phyloP scores from a whole-genome alignment of 2,113 vertebrate species.

The Cyprichromis sp. region DNA sequence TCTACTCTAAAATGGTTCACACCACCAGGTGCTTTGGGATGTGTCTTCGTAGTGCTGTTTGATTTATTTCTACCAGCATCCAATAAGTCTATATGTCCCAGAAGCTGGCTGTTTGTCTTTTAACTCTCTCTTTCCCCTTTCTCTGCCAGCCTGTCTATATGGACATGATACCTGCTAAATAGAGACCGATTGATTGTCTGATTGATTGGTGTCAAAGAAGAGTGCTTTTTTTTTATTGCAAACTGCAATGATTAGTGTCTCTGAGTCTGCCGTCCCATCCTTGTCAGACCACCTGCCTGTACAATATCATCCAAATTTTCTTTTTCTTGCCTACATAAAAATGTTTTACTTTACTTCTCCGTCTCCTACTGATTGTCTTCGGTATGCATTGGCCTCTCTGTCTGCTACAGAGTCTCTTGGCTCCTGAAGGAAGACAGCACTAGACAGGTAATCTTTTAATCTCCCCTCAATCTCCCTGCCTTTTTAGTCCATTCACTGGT shows the following conservation, averaged over 20 bases:
- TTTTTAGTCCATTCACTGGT: slow-evolving; percentile 50
- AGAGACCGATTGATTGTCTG: slow-evolving; percentile 43
- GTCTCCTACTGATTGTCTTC: slow-evolving; percentile 38
- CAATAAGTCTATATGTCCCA: neutral
- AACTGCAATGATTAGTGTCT: slow-evolving; percentile 49
- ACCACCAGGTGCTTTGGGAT: neutral
- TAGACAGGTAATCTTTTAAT: slow-evolving; percentile 72
- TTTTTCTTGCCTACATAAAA: neutral
- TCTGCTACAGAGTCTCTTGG: slow-evolving; percentile 38
- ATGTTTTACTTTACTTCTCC: neutral
- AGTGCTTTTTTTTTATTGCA: slow-evolving; percentile 15
- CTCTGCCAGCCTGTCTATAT: slow-evolving; percentile 9
- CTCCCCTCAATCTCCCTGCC: slow-evolving; percentile 55
- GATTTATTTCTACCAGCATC: neutral
- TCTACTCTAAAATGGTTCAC: neutral
- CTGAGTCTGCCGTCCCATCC: neutral
- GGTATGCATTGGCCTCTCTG: slow-evolving; percentile 3
- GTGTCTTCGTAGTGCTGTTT: neutral
- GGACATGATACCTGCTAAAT: slow-evolving; percentile 24
- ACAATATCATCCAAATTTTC: neutral
- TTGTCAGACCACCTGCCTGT: neutral
- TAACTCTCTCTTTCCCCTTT: neutral
- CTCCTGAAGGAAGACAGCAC: slow-evolving; percentile 56
- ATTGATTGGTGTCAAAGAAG: slow-evolving; percentile 42
- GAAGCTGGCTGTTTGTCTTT: neutral